Evolutionary conservation across 2,888 invertebrate species (phyloP).

Genomic region (Apodemia zela): DNA sequence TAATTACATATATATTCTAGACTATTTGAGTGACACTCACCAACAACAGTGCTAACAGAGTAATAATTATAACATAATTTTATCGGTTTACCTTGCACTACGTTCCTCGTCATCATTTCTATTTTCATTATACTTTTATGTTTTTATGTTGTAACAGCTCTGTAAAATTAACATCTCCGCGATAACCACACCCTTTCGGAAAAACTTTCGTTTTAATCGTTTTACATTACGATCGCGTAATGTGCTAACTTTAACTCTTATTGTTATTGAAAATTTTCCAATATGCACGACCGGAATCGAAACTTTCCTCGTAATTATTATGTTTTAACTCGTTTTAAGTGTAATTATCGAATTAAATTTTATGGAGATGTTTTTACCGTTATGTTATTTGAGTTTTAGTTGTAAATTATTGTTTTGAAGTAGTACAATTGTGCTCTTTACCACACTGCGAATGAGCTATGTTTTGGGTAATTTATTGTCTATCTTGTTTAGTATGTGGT

Average conservation of each 20-base stretch:
- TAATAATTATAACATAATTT: too few species aligned
- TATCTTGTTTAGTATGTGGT: too few species aligned
- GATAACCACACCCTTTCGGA: constrained; percentile 57
- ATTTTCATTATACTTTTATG: too few species aligned
- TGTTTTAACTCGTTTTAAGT: constrained; percentile 18
- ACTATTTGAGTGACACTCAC: too few species aligned
- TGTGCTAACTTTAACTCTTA: constrained; percentile 56
- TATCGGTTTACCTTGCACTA: too few species aligned
- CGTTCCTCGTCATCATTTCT: too few species aligned
- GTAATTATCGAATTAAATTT: constrained; percentile 9
- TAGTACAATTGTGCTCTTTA: not conserved
- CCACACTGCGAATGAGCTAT: not conserved
- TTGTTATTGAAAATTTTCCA: constrained; percentile 54
- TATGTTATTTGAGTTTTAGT: constrained; percentile 8
- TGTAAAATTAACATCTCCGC: constrained; percentile 35
- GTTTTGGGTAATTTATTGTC: too few species aligned
- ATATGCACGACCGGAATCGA: constrained; percentile 37
- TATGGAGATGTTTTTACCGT: constrained; percentile 14
- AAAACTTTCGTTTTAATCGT: constrained; percentile 73
- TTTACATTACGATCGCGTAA: constrained; percentile 68
- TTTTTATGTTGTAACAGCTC: constrained; percentile 43
- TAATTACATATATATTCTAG: too few species aligned
- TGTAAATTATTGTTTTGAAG: constrained; percentile 1
- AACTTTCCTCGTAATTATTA: constrained; percentile 25
- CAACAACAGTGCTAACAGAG: too few species aligned